Conservation (phyloP, 2,797 vertebrate genomes). For the Phoebastria nigripes region DNA sequence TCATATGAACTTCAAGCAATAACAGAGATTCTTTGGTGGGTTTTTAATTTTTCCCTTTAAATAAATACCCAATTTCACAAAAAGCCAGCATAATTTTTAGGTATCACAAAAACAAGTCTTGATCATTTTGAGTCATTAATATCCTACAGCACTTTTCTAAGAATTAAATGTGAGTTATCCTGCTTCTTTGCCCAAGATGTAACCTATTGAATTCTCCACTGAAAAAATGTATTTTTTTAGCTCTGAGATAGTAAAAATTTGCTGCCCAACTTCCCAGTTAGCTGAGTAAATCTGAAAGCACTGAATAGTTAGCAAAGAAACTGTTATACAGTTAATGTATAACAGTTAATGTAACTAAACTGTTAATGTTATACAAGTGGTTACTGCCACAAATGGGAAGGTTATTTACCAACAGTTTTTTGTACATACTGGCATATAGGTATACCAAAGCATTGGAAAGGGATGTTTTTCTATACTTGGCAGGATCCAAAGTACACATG, state of each 20-base stretch:
- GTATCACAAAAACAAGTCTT: background rate
- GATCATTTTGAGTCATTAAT: background rate
- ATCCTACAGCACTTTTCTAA: background rate
- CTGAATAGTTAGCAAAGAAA: background rate
- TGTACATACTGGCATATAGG: background rate
- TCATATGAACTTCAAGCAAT: background rate
- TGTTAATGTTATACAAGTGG: too few species aligned
- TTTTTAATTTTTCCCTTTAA: background rate
- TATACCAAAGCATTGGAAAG: background rate
- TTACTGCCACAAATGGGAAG: background rate
- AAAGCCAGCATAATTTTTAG: background rate
- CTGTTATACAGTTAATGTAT: background rate
- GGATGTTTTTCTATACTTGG: background rate
- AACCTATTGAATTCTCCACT: background rate
- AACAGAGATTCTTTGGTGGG: background rate
- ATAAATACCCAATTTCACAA: background rate
- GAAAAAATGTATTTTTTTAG: background rate
- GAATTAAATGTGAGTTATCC: background rate
- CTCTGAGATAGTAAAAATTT: background rate
- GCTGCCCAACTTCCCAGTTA: background rate
- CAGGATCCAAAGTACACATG: background rate
- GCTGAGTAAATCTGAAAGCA: background rate
- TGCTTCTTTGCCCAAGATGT: background rate
- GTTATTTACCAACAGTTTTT: background rate
- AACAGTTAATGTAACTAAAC: too few species aligned